Conservation (phyloP, 2,113 vertebrate genomes). For the Nesoenas mayeri region DNA sequence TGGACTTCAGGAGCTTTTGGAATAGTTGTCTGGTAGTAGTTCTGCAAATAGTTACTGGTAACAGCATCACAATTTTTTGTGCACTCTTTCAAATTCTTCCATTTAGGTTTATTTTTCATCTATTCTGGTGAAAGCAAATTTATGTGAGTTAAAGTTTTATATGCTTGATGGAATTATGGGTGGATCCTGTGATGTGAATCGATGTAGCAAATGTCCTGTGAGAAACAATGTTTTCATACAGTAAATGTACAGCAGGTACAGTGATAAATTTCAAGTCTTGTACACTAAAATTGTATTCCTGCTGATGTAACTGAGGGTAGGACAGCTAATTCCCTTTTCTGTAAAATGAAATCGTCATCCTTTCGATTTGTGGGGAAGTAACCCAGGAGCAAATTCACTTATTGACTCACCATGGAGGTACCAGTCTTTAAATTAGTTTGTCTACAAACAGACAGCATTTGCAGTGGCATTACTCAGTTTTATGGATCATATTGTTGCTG, state of each 20-base stretch:
- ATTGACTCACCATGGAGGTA: not conserved
- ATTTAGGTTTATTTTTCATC: not conserved
- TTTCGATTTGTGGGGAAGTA: not conserved
- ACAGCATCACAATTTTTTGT: not conserved
- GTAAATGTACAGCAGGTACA: not conserved
- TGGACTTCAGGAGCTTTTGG: not conserved
- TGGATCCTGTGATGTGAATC: not conserved
- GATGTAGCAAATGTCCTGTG: not conserved
- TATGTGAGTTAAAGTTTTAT: not conserved
- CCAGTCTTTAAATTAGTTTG: not conserved
- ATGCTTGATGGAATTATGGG: not conserved
- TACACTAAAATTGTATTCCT: not conserved
- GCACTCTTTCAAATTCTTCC: not conserved
- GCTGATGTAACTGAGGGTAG: not conserved
- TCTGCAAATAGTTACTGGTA: not conserved
- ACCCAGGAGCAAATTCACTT: not conserved
- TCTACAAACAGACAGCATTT: not conserved
- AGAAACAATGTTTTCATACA: fast-evolving
- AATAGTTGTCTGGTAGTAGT: not conserved
- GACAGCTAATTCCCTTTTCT: not conserved
- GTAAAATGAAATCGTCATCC: not conserved
- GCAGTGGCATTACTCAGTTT: not conserved
- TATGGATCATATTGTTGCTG: not conserved
- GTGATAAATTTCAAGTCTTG: not conserved
- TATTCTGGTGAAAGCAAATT: not conserved